Percentiles rank a stretch among this genome's conserved stretches.
phyloP scores from a whole-genome alignment of 2,113 vertebrate species.

The Misgurnus mizolepis region DNA sequence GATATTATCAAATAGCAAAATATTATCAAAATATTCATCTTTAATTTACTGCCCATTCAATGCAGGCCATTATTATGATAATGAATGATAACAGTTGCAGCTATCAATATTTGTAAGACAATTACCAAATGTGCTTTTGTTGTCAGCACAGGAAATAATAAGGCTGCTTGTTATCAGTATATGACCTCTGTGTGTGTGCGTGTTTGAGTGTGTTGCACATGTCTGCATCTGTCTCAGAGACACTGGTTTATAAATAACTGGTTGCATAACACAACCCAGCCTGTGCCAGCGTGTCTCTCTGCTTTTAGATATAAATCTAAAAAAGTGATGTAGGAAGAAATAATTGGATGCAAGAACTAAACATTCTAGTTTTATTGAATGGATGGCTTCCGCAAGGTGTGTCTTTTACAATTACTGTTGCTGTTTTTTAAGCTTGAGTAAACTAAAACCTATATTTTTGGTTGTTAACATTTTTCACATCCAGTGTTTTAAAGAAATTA shows the following conservation, averaged over 20 bases:
- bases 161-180: slow-evolving; percentile 3
- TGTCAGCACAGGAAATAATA: slow-evolving; percentile 20
- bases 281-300: slow-evolving; percentile 60
- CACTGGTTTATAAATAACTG: slow-evolving; percentile 75
- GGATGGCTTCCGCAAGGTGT: neutral
- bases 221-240: slow-evolving; percentile 47
- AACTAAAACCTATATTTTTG: too few species aligned
- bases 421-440: neutral
- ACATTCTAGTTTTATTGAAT: slow-evolving; percentile 10
- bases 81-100: slow-evolving; percentile 4
- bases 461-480: too few species aligned
- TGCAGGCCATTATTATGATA: neutral
- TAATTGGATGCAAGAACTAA: neutral
- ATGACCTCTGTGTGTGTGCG: neutral
- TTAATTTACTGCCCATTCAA: neutral
- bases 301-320: slow-evolving; percentile 64
- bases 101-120: neutral
- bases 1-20: neutral
- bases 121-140: slow-evolving; percentile 24
- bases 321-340: neutral
- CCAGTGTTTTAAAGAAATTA: too few species aligned
- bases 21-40: neutral
- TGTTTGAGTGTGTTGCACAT: slow-evolving; percentile 2
- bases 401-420: neutral
- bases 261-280: slow-evolving; percentile 74